Conservation (phyloP, 1,140 invertebrate species). For the Holcopasites calliopsidis region DNA sequence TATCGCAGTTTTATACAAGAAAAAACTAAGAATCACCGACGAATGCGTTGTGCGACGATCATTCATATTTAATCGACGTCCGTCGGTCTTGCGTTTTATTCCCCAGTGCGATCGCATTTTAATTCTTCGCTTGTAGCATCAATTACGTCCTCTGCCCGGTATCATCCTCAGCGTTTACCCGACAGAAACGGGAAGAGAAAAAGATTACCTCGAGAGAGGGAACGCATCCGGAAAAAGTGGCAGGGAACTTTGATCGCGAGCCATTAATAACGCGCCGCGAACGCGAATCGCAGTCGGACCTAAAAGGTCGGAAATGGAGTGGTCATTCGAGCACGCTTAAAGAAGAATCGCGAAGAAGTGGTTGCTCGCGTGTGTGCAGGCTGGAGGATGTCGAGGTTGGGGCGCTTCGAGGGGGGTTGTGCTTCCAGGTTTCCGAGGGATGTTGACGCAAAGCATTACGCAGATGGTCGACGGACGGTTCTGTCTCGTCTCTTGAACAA, state of each 20-base stretch:
- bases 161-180: neutral
- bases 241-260: conserved; percentile 24
- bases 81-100: neutral
- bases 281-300: neutral
- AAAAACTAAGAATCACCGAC: conserved; percentile 3
- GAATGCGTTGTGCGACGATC: neutral
- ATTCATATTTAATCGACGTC: conserved; percentile 18
- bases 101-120: neutral
- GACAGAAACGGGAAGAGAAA: neutral
- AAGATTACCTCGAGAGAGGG: too few species aligned
- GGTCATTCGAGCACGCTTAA: conserved; percentile 37
- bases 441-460: conserved; percentile 68
- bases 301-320: conserved; percentile 28
- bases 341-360: conserved; percentile 30
- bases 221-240: neutral
- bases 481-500: conserved; percentile 45
- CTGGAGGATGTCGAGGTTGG: too few species aligned
- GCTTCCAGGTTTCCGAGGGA: conserved; percentile 22
- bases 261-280: conserved; percentile 24
- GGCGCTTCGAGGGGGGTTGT: too few species aligned
- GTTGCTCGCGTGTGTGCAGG: neutral
- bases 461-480: conserved; percentile 57
- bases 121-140: neutral
- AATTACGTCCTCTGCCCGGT: neutral
- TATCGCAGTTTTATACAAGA: neutral